A percentile compares a stretch with the other conserved stretches of the same genome.
These are phyloP conservation scores for Parapristionchus giblindavisi DNA, from an alignment of 2,888 invertebrate species.

Conservation along the genomic window DNA sequence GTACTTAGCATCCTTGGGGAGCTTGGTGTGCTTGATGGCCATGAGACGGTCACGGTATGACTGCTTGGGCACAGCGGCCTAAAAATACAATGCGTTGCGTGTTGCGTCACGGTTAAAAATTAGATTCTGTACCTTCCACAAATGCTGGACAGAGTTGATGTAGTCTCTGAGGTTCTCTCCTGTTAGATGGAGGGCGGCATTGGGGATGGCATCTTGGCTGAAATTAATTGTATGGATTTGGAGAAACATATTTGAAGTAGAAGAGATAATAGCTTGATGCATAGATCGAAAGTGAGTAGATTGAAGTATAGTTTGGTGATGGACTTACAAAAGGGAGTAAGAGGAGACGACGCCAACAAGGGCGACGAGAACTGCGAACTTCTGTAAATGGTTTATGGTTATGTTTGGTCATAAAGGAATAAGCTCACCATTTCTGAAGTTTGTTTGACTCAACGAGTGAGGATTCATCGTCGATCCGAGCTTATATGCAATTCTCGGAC, in stretches of 20 bases:
- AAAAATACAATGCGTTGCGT: not conserved
- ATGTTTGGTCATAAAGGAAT: constrained; percentile 57
- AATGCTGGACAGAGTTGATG: constrained; percentile 56
- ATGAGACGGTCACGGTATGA: not conserved
- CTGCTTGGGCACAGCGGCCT: constrained; percentile 3
- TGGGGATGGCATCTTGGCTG: constrained; percentile 36
- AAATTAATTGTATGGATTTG: not conserved
- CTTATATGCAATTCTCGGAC: no score
- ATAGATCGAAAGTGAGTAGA: not conserved
- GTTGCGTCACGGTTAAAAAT: not conserved
- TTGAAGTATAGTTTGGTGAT: constrained; percentile 38
- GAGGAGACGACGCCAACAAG: constrained; percentile 17
- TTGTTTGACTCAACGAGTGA: no score
- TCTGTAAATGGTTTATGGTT: constrained; percentile 42
- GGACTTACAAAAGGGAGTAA: not conserved
- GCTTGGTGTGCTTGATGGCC: constrained; percentile 26
- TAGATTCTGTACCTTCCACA: constrained; percentile 44
- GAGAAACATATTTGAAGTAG: not conserved
- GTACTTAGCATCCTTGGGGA: constrained; percentile 12
- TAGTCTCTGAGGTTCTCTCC: constrained; percentile 61
- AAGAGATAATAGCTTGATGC: constrained; percentile 21
- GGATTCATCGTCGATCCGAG: no score
- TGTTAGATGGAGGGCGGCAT: constrained; percentile 42
- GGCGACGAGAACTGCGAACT: constrained; percentile 22
- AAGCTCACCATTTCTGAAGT: no score